Base-by-base conservation (phyloP, 2,888 invertebrate genomes). In the Callyntrura guangdongensis region DNA sequence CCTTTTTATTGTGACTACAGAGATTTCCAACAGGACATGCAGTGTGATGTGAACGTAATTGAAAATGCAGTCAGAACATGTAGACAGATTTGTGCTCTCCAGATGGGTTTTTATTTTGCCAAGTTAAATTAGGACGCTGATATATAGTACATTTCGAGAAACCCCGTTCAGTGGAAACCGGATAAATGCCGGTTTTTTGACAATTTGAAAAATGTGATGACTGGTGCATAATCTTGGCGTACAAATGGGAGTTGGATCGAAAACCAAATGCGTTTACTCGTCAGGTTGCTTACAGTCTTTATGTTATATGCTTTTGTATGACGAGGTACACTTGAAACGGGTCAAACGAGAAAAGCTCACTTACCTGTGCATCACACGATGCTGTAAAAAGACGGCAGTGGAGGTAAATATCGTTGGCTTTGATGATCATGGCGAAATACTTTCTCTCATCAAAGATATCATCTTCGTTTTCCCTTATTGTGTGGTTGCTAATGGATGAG, bases 321-420 rank as follows among this genome's bases (percentile, higher is more conserved):
- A n/a, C n/a, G n/a, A n/a, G n/a, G n/a, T n/a, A n/a, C n/a, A n/a
- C 53, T n/a, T n/a, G n/a, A 53, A 77, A 17, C 77, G 14, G 27
- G 11, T 27, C 74, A 72, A 61, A n/a, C 25, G 11, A 25, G 8
- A 77, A 22, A 72, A 59, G 67, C 8, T 36, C 2, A 12, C 56
- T 85, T 85, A 93, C 93, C 91, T 93, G 93, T 0, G 90, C 86
- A 79, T 79, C 90, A 49, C 90, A 90, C 3, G 90, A 89, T 0
- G 92, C 92, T 0, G 93, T 86, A 36, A 93, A 92, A 17, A 93
- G 90, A 0, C 93, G 90, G 25, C 90, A 91, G 47, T 93, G 93
- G 1, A 92, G 86, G 64, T 93, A 93, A 25, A 91, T 89, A n/a
- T 91, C 92, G 87, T 92, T 93, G 9, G 93, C 90, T 86, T 90